Percentiles rank a stretch among this genome's conserved stretches.
Conservation (phyloP, 2,797 vertebrate species). For the Gallinago solitaria region DNA sequence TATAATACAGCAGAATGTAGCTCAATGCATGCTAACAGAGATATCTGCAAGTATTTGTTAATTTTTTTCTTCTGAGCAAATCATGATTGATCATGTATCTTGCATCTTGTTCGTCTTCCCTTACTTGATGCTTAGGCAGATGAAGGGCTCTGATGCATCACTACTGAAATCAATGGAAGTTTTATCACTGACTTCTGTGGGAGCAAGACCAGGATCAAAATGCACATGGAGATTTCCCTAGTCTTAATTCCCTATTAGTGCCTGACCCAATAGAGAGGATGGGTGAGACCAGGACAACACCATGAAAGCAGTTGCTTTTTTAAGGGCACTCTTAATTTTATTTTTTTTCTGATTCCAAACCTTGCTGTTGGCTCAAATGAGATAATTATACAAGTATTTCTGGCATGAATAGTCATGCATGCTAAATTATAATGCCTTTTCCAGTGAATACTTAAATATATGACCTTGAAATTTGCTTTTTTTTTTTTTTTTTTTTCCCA, state of each 20-base stretch:
- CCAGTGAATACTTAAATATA: background rate
- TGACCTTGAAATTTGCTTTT: background rate
- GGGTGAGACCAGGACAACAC: background rate
- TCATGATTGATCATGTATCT: background rate
- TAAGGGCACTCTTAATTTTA: background rate
- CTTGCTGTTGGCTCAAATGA: background rate
- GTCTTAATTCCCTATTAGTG: background rate
- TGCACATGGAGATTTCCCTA: background rate
- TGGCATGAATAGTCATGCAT: background rate
- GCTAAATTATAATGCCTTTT: background rate
- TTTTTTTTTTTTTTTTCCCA: background rate
- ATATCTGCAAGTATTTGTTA: background rate
- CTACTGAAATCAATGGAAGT: background rate
- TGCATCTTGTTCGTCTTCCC: background rate
- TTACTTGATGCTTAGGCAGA: background rate
- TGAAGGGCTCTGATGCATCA: background rate
- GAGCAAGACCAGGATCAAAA: background rate
- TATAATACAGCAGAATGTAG: background rate
- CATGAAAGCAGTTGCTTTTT: background rate
- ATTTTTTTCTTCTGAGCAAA: background rate
- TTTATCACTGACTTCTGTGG: background rate
- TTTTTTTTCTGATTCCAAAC: background rate
- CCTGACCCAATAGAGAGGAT: background rate
- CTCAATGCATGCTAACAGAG: background rate
- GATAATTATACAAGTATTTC: slow-evolving; percentile 5